Base-by-base conservation (phyloP, 2,888 invertebrate genomes). In the Macropis europaea region DNA sequence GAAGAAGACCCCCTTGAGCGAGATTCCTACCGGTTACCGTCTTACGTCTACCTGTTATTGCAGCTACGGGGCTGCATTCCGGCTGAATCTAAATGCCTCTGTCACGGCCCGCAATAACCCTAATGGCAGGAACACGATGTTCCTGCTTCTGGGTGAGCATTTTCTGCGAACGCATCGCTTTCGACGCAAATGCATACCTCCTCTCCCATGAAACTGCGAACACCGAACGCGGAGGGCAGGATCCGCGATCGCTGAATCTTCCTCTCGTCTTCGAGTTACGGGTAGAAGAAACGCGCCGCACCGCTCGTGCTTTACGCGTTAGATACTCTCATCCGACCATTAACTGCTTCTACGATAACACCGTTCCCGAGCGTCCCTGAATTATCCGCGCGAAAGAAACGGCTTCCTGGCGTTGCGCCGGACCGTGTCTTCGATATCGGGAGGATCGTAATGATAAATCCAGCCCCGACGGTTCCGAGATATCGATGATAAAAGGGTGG, bases 61-160 rank as follows among this genome's bases (percentile, higher is more conserved):
- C 70, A 70, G 57, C 73, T 73, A 77, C 63, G n/a, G 57, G 70
- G 73, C 73, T 66, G 66, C 76, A 76, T 81, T 76, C 81, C 79
- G 63, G 57, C 50, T 81, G 78, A 69, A 81, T 84, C 82, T 83
- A 82, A 83, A 84, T 84, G 84, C 80, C 77, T 77, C 73, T 83
- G 84, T 84, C 84, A 85, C 82, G 84, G 81, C 73, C 72, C 73
- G 79, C 81, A 76, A 82, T 82, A 78, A 82, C 76, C 82, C 76
- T 78, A 79, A 81, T 79, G 81, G 78, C 73, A 76, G 71, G 63
- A 73, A 78, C 80, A 83, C 82, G 79, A 81, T 79, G 83, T 73
- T 68, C 73, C 70, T 70, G 76, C 64, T 74, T 66, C 74, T 76
- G 76, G 70, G 66, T 11, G 74, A 76, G 59, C 66, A 28, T 54